Evolutionary conservation across 2,113 vertebrate genomes (phyloP).

Genomic region (Nerophis lumbriciformis): DNA sequence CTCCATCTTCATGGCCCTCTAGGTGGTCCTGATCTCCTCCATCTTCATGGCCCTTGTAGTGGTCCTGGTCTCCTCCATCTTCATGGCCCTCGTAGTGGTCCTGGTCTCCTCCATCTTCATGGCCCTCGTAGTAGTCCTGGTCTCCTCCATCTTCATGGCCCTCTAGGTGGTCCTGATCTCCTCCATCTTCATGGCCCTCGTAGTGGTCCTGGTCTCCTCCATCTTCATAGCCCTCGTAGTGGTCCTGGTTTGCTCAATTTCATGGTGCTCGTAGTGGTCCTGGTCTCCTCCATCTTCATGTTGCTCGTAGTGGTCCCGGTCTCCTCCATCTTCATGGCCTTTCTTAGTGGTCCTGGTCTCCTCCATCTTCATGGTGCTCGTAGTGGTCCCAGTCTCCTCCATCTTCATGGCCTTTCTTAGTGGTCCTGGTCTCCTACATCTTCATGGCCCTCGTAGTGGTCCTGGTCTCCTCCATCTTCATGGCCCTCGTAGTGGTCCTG

Average conservation of each 20-base stretch:
- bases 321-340: slow-evolving; percentile 52
- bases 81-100: slow-evolving; percentile 43
- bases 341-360: slow-evolving; percentile 41
- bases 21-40: too few species aligned
- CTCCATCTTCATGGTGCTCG: slow-evolving; percentile 52
- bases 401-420: slow-evolving; percentile 56
- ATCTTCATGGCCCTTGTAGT: too few species aligned
- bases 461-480: slow-evolving; percentile 46
- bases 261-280: slow-evolving; percentile 42
- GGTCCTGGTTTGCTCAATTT: slow-evolving; percentile 43
- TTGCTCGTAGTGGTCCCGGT: slow-evolving; percentile 39
- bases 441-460: slow-evolving; percentile 46
- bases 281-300: slow-evolving; percentile 50
- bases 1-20: too few species aligned
- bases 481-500: slow-evolving; percentile 40
- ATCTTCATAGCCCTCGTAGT: neutral
- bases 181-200: slow-evolving; percentile 53
- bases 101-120: slow-evolving; percentile 49
- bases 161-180: slow-evolving; percentile 44
- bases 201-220: slow-evolving; percentile 32
- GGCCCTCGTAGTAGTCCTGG: slow-evolving; percentile 36
- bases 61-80: slow-evolving; percentile 54
- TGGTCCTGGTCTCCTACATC: slow-evolving; percentile 39
- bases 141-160: slow-evolving; percentile 54
- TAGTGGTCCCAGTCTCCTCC: slow-evolving; percentile 33